Conservation (phyloP, 2,888 invertebrate genomes). For the Nemoura dubitans region DNA sequence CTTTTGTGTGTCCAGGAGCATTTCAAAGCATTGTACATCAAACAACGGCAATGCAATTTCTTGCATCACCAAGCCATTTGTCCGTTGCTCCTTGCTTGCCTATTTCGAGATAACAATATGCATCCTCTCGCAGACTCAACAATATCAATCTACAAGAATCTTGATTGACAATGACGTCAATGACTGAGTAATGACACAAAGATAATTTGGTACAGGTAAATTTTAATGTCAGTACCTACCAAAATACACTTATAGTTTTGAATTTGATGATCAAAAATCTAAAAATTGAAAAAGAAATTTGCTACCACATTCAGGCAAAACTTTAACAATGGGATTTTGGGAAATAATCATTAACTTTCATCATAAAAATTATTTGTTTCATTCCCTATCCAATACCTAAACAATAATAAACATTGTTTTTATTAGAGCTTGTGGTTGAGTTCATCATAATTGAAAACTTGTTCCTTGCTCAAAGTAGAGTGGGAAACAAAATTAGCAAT, state of each 20-base stretch:
- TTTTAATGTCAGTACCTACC: slow-evolving; percentile 34
- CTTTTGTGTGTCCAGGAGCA: background rate
- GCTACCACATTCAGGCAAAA: slow-evolving; percentile 33
- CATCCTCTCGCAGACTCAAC: background rate
- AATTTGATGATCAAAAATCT: slow-evolving; percentile 8
- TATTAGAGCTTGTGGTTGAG: too few relatives aligned
- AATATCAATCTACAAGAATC: background rate
- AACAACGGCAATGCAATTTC: background rate
- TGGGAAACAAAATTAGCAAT: background rate
- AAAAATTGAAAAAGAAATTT: background rate
- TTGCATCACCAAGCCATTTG: background rate
- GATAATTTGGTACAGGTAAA: slow-evolving; percentile 36
- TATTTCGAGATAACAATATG: background rate
- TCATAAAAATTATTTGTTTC: too few relatives aligned
- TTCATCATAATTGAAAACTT: too few relatives aligned
- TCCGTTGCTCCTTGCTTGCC: background rate
- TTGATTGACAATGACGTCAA: slow-evolving; percentile 20
- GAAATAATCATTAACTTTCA: background rate
- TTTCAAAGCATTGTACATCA: slow-evolving; percentile 3
- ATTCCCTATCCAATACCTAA: too few relatives aligned
- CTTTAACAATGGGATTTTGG: slow-evolving; percentile 16
- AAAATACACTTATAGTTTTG: slow-evolving; percentile 40
- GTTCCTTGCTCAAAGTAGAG: background rate
- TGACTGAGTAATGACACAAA: slow-evolving; percentile 20
- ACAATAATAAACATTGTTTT: too few relatives aligned